These are phyloP conservation scores for Lepidostoma basale DNA, from an alignment of 1,140 invertebrate species.

Conservation along the genomic window DNA sequence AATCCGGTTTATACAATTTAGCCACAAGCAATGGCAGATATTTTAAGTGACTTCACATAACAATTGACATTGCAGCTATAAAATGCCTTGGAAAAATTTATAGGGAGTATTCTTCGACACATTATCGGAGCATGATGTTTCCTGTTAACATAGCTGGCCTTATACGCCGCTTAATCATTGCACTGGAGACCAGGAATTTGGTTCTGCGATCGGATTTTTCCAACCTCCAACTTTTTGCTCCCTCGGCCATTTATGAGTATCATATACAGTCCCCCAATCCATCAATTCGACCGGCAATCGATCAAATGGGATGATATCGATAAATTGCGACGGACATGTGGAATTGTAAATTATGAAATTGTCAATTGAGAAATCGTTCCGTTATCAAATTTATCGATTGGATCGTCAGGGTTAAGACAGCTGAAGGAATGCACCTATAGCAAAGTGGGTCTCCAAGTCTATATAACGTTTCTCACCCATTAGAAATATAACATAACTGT, in stretches of 20 bases:
- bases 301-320: constrained; percentile 27
- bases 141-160: constrained; percentile 29
- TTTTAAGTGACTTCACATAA: no score
- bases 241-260: constrained; percentile 1
- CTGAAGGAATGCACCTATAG: background rate
- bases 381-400: constrained; percentile 13
- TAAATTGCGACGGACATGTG: constrained; percentile 13
- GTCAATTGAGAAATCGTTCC: constrained; percentile 22
- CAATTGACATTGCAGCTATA: background rate
- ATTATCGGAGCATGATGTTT: constrained; percentile 32
- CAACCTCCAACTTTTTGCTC: constrained; percentile 32
- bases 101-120: constrained; percentile 19
- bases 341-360: constrained; percentile 33
- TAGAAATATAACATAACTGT: no score
- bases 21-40: no score
- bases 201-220: constrained; percentile 23
- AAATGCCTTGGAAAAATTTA: no score
- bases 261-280: background rate
- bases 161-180: constrained; percentile 32
- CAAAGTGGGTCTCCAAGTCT: no score
- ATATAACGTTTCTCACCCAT: no score
- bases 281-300: constrained; percentile 25
- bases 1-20: no score
- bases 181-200: constrained; percentile 36
- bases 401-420: background rate